A percentile compares a stretch with the other conserved stretches of the same genome.
Conservation (phyloP, 2,888 invertebrate genomes). For the Ennomos quercinarius region DNA sequence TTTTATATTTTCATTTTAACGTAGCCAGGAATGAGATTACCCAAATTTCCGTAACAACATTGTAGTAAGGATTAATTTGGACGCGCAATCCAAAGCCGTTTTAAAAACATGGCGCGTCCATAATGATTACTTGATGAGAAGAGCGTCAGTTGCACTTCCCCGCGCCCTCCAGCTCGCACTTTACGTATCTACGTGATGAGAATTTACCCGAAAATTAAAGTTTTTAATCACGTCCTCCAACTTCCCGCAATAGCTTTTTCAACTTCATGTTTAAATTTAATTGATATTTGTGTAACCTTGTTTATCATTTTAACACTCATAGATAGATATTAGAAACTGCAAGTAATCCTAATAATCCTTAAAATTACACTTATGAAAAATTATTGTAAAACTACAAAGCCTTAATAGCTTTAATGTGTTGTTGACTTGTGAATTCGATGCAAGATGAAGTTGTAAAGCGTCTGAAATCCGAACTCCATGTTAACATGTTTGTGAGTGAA, state of each 20-base stretch:
- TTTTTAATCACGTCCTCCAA: constrained; percentile 41
- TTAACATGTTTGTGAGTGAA: constrained; percentile 62
- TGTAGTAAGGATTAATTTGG: constrained; percentile 77
- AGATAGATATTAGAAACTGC: neutral
- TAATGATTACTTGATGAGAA: constrained; percentile 82
- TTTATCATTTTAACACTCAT: constrained; percentile 11
- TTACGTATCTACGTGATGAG: constrained; percentile 50
- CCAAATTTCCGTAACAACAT: constrained; percentile 68
- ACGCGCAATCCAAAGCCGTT: constrained; percentile 76
- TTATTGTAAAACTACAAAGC: constrained; percentile 29
- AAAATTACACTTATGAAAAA: constrained; percentile 5
- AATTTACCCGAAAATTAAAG: constrained; percentile 41
- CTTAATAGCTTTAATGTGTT: constrained; percentile 35
- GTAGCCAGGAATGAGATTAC: constrained; percentile 61
- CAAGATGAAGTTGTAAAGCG: constrained; percentile 49
- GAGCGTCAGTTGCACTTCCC: constrained; percentile 63
- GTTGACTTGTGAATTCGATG: constrained; percentile 46
- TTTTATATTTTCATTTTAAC: constrained; percentile 58
- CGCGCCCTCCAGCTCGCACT: constrained; percentile 38
- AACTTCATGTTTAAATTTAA: constrained; percentile 34
- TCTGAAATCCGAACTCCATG: constrained; percentile 50
- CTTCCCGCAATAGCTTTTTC: constrained; percentile 36
- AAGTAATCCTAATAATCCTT: too few relatives aligned
- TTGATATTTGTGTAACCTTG: constrained; percentile 24
- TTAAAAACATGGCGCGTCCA: constrained; percentile 82